These are phyloP conservation scores for Trogon melanurus DNA, from an alignment of 2,113 vertebrate genomes.

Conservation along the genomic window DNA sequence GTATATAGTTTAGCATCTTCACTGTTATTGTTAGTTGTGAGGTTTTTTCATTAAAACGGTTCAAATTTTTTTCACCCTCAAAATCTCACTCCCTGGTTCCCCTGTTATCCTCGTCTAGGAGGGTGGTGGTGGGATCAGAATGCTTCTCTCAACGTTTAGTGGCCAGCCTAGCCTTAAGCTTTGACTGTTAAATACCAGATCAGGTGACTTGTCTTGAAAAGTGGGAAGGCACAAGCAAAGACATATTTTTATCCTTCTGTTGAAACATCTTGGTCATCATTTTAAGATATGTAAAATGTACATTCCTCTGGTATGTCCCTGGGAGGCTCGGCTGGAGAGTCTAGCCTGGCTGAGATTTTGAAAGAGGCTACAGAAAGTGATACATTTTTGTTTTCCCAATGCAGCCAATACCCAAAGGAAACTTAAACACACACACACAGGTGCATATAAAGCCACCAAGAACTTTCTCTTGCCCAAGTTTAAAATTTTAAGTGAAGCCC, in stretches of 20 bases:
- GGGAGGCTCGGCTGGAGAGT: neutral
- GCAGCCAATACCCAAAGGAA: neutral
- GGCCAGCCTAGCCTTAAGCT: no score
- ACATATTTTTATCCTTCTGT: neutral
- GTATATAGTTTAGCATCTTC: no score
- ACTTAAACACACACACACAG: neutral
- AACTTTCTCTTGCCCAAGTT: neutral
- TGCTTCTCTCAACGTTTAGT: no score
- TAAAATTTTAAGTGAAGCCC: neutral
- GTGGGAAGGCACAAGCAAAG: neutral
- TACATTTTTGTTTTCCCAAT: neutral
- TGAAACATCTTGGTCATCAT: neutral
- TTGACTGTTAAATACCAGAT: neutral
- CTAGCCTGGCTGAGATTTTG: neutral
- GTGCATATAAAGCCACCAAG: neutral
- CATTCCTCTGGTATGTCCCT: neutral
- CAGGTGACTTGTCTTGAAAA: neutral
- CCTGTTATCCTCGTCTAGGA: no score
- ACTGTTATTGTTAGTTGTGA: no score
- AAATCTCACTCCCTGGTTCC: no score
- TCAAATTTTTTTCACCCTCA: no score
- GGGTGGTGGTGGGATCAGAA: no score
- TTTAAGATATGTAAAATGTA: neutral
- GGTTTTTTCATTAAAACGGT: no score
- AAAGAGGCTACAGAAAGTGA: neutral